Evolutionary conservation across 2,888 invertebrate species (phyloP), one percentile per base, ranked within the genome.

Genomic region (Ernsta delagoae): DNA sequence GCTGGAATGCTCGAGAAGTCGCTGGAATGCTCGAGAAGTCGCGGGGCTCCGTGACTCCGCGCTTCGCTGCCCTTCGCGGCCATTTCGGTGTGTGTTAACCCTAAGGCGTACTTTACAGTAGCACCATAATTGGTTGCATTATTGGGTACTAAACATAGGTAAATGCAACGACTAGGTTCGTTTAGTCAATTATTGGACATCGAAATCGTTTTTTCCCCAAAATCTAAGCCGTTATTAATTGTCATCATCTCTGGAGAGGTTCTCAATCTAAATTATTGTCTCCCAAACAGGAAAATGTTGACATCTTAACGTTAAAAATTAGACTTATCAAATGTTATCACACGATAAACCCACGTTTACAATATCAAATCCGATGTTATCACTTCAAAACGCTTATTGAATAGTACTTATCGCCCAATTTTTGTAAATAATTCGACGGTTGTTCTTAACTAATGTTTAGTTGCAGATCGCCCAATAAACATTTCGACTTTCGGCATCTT

Each of bases 131-230:
- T 48, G 4, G 48, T 48, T 48, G 4, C 12, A 53, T 16, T n/a
- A 59, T 54, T 54, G 54, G 5, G 48, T 41, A n/a, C n/a, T n/a
- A n/a, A 16, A 24, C 64, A 50, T 24, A 60, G 57, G 61, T 71
- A 86, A 86, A 87, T 85, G 83, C 84, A 71, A 75, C 73, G 83
- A 84, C 85, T 84, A 85, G 84, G 75, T 50, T 11, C 48, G 50
- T 65, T 65, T 36, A 36, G 11, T 45, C 45, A 48, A 64, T 12
- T 53, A n/a, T 16, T 53, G 16, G 34, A 45, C 12, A 31, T 16
- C 43, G 12, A 41, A 7, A 53, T 7, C 16, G 9, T 4, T 3
- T 34, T 50, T 24, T 45, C 8, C 6, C 5, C 45, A 11, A 34
- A 11, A 64, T 43, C 41, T 48, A 5, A 48, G 12, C 41, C 4